A percentile compares a stretch with the other conserved stretches of the same genome.
Evolutionary conservation across 2,888 invertebrate species (phyloP).

Genomic region (Acanthoscelides obtectus): DNA sequence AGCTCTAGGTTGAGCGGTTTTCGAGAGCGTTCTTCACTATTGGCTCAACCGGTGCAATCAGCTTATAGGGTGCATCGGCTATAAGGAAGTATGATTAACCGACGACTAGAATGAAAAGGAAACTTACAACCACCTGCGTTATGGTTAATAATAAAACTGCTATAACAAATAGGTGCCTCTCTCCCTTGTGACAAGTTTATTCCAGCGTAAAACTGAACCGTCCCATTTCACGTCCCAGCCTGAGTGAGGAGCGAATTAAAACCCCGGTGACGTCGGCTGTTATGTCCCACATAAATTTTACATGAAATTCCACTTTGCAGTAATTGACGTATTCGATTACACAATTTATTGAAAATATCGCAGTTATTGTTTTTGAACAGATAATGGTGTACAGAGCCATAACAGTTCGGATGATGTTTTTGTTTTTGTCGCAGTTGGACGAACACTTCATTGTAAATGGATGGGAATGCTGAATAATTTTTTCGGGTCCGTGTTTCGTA

Average conservation of each 20-base stretch:
- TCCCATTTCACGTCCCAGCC: not conserved
- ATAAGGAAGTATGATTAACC: no score
- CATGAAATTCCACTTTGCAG: slow-evolving; percentile 1
- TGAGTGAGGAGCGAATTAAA: not conserved
- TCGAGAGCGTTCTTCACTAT: no score
- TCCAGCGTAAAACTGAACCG: not conserved
- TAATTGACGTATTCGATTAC: slow-evolving; percentile 2
- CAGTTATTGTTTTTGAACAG: slow-evolving; percentile 2
- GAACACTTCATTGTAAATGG: not conserved
- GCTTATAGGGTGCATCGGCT: no score
- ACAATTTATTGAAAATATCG: slow-evolving; percentile 1
- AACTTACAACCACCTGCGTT: no score
- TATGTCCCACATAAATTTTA: slow-evolving; percentile 1
- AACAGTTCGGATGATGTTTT: not conserved
- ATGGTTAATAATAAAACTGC: no score
- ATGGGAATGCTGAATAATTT: not conserved
- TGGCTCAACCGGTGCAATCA: no score
- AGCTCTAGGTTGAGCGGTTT: no score
- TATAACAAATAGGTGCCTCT: not conserved
- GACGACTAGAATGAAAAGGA: no score
- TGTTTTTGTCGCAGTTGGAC: not conserved
- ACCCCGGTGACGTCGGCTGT: not conserved
- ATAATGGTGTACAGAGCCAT: not conserved
- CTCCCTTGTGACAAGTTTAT: not conserved
- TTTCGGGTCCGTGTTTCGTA: not conserved